Conservation (phyloP, 2,797 vertebrate species). For the Scomberomorus guttatus region DNA sequence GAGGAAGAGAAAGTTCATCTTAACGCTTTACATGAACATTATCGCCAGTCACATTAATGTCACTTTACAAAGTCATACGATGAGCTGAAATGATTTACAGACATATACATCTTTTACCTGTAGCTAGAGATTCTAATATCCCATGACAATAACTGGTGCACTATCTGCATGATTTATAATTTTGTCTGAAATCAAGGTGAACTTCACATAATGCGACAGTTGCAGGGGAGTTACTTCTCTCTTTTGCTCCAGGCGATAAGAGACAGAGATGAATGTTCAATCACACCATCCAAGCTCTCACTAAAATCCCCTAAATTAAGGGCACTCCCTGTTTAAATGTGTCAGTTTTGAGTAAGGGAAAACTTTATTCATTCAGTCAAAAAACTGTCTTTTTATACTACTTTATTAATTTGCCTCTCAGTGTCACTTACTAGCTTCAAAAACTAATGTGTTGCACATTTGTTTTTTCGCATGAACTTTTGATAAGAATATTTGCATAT, state of each 20-base stretch:
- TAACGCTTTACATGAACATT: not conserved
- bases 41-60: too few relatives aligned
- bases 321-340: not conserved
- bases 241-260: not conserved
- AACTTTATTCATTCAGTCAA: not conserved
- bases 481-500: not conserved
- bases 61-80: too few relatives aligned
- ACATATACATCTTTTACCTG: not conserved
- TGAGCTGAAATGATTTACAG: too few relatives aligned
- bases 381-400: not conserved
- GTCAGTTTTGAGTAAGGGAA: not conserved
- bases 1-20: not conserved
- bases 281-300: not conserved
- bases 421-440: not conserved
- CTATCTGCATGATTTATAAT: not conserved
- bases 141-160: not conserved
- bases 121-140: not conserved
- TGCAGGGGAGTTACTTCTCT: not conserved
- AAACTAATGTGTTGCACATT: not conserved
- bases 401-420: slow-evolving; percentile 1
- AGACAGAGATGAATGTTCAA: slow-evolving; percentile 3
- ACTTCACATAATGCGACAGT: not conserved
- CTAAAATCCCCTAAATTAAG: not conserved
- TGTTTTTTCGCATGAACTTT: not conserved
- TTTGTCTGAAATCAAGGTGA: not conserved